A percentile compares a stretch with the other conserved stretches of the same genome.
phyloP scores from a whole-genome alignment of 2,888 invertebrate species.

The Bombylius discolor region DNA sequence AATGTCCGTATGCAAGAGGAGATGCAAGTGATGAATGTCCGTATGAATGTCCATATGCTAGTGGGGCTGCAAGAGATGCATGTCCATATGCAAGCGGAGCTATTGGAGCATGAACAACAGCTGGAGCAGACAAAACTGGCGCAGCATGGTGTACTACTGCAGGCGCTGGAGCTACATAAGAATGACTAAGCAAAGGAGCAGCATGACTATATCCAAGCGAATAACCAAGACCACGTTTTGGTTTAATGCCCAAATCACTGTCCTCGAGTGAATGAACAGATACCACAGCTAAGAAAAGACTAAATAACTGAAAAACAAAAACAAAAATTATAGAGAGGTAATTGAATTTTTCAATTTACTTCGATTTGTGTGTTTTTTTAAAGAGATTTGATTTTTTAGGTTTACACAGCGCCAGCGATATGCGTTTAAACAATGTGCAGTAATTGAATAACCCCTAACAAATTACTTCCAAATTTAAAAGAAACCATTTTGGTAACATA shows the following conservation, averaged over 20 bases:
- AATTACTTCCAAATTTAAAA: too few species aligned
- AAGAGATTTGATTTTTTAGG: too few species aligned
- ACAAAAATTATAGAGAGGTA: too few species aligned
- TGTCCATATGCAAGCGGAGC: conserved; percentile 19
- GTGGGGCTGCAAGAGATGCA: not conserved
- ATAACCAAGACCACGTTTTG: conserved; percentile 26
- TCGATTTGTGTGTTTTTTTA: too few species aligned
- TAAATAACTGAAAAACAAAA: not conserved
- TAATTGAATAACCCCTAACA: too few species aligned
- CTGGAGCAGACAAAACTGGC: conserved; percentile 14
- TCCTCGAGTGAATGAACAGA: not conserved
- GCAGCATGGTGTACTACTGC: not conserved
- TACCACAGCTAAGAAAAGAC: not conserved
- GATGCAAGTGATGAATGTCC: not conserved
- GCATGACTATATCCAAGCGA: conserved; percentile 18
- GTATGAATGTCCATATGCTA: not conserved
- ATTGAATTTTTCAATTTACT: too few species aligned
- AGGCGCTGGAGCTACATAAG: conserved; percentile 14
- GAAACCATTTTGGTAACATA: too few species aligned
- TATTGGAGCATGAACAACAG: conserved; percentile 17
- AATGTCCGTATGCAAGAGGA: not conserved
- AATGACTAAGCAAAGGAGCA: conserved; percentile 11
- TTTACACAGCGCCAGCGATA: too few species aligned
- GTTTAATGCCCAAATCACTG: not conserved
- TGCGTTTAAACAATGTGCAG: too few species aligned